Evolutionary conservation across 2,888 invertebrate species (phyloP).

Genomic region (Drosophila melanosoma): DNA sequence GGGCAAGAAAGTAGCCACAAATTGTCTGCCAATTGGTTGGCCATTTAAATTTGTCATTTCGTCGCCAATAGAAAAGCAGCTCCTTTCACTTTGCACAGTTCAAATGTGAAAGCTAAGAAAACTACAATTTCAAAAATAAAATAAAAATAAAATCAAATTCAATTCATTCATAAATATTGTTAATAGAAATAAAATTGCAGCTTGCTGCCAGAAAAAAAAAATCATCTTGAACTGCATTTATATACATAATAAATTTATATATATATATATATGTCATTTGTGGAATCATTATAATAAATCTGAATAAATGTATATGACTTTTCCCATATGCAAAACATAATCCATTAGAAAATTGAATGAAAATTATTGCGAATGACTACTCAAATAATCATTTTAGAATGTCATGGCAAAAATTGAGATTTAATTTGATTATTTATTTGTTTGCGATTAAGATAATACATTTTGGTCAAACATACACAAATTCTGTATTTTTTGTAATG

Average conservation of each 20-base stretch:
- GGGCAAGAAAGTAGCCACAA: constrained; percentile 30
- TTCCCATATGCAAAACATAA: neutral
- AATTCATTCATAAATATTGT: neutral
- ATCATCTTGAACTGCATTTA: neutral
- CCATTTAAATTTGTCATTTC: constrained; percentile 56
- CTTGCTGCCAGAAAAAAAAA: neutral
- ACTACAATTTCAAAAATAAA: neutral
- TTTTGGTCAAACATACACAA: too few relatives aligned
- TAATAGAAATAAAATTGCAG: neutral
- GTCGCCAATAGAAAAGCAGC: constrained; percentile 6
- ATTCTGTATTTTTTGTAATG: neutral
- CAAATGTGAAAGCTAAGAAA: neutral
- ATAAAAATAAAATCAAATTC: neutral
- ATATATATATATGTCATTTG: neutral
- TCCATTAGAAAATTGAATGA: neutral
- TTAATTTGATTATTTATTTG: constrained; percentile 28
- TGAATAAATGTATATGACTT: neutral
- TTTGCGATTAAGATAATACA: constrained; percentile 3
- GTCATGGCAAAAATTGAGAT: constrained; percentile 2
- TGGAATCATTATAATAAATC: neutral
- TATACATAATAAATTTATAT: too few relatives aligned
- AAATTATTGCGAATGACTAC: neutral
- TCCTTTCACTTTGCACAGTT: neutral
- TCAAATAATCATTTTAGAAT: neutral
- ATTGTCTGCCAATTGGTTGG: constrained; percentile 58